Percentiles rank a stretch among this genome's conserved stretches.
phyloP scores from a whole-genome alignment of 2,888 invertebrate species.

The Melangyna quadrimaculata region DNA sequence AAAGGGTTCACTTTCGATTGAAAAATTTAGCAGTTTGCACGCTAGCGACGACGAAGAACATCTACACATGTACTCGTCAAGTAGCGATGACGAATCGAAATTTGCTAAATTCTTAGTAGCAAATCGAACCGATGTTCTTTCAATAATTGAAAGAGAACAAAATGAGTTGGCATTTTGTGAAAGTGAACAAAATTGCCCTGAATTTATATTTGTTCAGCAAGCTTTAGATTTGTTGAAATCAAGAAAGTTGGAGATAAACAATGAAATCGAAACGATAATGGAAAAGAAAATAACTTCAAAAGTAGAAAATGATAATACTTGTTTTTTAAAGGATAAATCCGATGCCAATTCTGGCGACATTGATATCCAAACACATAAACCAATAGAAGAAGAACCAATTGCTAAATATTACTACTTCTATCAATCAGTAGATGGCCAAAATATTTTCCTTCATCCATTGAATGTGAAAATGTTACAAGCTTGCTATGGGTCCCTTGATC shows the following conservation, averaged over 20 bases:
- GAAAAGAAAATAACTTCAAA: conserved; percentile 7
- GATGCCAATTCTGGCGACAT: background rate
- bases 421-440: conserved; percentile 94
- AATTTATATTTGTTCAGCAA: conserved; percentile 92
- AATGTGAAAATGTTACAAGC: conserved; percentile 94
- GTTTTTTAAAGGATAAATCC: background rate
- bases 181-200: conserved; percentile 83
- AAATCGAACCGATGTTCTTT: conserved; percentile 85
- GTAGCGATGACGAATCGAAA: conserved; percentile 75
- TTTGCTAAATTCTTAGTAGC: conserved; percentile 90
- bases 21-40: conserved; percentile 72
- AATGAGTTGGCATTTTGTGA: conserved; percentile 86
- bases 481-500: conserved; percentile 91
- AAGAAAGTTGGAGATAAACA: conserved; percentile 74
- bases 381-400: conserved; percentile 32
- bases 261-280: conserved; percentile 41
- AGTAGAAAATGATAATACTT: conserved; percentile 4
- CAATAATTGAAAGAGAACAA: conserved; percentile 89
- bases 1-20: conserved; percentile 82
- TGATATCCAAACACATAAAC: conserved; percentile 82
- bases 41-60: conserved; percentile 59
- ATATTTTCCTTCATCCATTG: conserved; percentile 93
- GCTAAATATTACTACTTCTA: conserved; percentile 78
- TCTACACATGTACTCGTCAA: conserved; percentile 82
- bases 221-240: conserved; percentile 86